Evolutionary conservation across 2,888 invertebrate genomes (phyloP), one percentile per base, ranked within the genome.

Genomic region (Liopterus haemorrhoidalis): DNA sequence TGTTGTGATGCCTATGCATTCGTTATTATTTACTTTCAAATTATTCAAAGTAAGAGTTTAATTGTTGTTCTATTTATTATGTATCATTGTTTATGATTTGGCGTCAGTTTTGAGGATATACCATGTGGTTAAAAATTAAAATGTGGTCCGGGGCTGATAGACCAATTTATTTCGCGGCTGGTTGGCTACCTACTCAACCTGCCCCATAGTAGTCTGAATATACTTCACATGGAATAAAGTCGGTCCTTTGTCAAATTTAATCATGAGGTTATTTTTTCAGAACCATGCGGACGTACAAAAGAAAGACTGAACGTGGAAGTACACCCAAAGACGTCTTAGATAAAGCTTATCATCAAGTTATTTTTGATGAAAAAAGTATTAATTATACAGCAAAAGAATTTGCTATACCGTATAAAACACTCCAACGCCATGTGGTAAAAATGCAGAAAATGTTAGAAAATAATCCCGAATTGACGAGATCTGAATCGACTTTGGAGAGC

Each of bases 121-220:
- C 30, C 44, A 41, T 25, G 39, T 22, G 24, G 32, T 24, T 28
- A n/a, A 49, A 49, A 49, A 28, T 42, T 38, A 49, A 42, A 49
- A 49, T 14, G 16, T 18, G 5, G 16, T 21, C 19, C 25, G 42
- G 22, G 51, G 49, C 35, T 50, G 39, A 46, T 50, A 46, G 50
- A 49, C 49, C 31, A 46, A 46, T 39, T 43, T 51, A 28, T 51
- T 41, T 40, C 43, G 42, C 46, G 46, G 50, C 38, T 49, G 46
- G 49, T 51, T 49, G 51, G 46, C 43, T 35, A 49, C 27, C 32
- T 43, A 44, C 32, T 50, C 48, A 49, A 45, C 50, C 48, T 37
- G 46, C 50, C 48, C 46, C 50, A 46, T 45, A 39, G 38, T 28
- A 49, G 25, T 46, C 43, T 41, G 21, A 20, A 38, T 40, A 37